A percentile compares a stretch with the other conserved stretches of the same genome.
Evolutionary conservation across 2,113 vertebrate genomes (phyloP).

Genomic region (Madoqua kirkii): DNA sequence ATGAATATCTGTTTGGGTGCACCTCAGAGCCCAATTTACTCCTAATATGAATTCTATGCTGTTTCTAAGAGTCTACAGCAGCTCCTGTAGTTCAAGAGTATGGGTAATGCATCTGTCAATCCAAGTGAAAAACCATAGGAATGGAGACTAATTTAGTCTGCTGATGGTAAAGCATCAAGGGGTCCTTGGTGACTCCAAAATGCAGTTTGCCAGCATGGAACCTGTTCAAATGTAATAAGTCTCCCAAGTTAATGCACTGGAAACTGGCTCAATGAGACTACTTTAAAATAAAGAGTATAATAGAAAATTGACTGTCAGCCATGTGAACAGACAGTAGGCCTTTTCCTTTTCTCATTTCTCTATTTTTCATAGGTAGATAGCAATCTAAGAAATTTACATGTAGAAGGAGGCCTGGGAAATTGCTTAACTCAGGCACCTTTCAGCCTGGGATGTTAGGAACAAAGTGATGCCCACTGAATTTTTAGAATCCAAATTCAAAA

Average conservation of each 20-base stretch:
- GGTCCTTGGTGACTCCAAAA: conserved; percentile 42
- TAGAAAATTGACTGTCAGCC: conserved; percentile 39
- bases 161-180: neutral
- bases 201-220: conserved; percentile 45
- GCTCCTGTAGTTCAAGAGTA: neutral
- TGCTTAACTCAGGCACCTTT: conserved; percentile 9
- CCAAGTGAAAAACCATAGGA: neutral
- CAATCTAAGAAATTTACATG: conserved; percentile 42
- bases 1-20: neutral
- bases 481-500: neutral
- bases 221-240: conserved; percentile 5
- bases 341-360: conserved; percentile 20
- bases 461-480: neutral
- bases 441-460: neutral
- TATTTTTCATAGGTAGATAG: neutral
- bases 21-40: neutral
- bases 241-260: conserved; percentile 24
- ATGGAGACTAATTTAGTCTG: conserved; percentile 22
- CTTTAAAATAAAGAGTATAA: conserved; percentile 28
- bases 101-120: neutral
- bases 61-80: neutral
- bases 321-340: neutral
- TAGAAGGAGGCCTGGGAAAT: neutral
- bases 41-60: neutral
- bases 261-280: conserved; percentile 15